A percentile compares a stretch with the other conserved stretches of the same genome.
These are phyloP conservation scores for Drosophila meridionalis DNA, from an alignment of 2,888 invertebrate genomes.

Conservation along the genomic window DNA sequence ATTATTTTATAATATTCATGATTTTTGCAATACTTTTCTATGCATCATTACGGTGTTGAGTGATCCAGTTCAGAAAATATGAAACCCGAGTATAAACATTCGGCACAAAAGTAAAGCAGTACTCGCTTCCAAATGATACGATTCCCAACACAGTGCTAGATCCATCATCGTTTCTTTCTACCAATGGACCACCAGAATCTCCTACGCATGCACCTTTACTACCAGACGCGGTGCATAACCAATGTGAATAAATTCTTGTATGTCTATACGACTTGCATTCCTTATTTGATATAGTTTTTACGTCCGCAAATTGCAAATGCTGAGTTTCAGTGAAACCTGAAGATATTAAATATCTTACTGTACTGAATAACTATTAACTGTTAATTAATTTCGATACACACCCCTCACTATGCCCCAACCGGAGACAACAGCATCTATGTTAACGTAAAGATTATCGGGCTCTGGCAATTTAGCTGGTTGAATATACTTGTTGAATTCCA, in stretches of 20 bases:
- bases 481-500: not conserved
- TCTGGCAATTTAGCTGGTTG: not conserved
- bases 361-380: not conserved
- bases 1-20: not conserved
- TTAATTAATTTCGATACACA: not conserved
- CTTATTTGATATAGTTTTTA: not conserved
- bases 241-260: not conserved
- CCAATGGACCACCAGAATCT: slow-evolving; percentile 37
- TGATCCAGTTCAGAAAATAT: not conserved
- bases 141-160: slow-evolving; percentile 17
- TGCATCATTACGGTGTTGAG: not conserved
- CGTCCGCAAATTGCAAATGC: not conserved
- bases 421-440: not conserved
- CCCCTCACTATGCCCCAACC: not conserved
- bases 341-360: not conserved
- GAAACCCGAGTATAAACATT: not conserved
- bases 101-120: not conserved
- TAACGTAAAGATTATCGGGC: not conserved
- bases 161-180: not conserved
- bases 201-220: accelerated
- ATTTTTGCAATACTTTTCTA: not conserved
- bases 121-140: not conserved
- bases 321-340: not conserved
- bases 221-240: not conserved
- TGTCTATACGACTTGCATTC: not conserved